These are phyloP conservation scores for Botrylloides violaceus DNA, from an alignment of 23 tunicate genomes.

Conservation along the genomic window DNA sequence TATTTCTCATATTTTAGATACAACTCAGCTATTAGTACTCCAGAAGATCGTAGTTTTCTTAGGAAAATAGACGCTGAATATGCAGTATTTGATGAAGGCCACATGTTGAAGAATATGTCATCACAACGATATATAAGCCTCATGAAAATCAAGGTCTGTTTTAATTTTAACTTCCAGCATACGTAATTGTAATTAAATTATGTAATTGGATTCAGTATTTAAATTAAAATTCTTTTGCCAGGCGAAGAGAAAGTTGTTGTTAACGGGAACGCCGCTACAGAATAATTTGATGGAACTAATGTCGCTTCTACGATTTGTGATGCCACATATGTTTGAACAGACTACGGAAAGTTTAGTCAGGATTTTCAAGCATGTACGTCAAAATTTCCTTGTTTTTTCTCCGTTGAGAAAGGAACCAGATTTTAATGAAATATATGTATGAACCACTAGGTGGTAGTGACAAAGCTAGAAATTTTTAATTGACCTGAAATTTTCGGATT, in stretches of 20 bases:
- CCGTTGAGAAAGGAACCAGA: no score
- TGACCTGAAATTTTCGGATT: no score
- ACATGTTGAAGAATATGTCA: conserved; percentile 95
- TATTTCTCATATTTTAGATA: no score
- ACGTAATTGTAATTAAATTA: background rate
- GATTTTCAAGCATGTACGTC: conserved; percentile 38
- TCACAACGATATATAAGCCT: conserved; percentile 81
- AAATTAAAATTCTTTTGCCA: background rate
- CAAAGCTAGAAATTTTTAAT: no score
- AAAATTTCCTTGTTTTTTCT: no score
- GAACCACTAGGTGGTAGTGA: no score
- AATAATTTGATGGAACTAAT: conserved; percentile 91
- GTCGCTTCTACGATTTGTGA: conserved; percentile 82
- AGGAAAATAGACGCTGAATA: conserved; percentile 62
- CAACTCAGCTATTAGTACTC: conserved; percentile 50
- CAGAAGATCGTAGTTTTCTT: conserved; percentile 66
- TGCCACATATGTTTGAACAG: conserved; percentile 97
- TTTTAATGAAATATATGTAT: no score
- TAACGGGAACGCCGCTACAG: conserved; percentile 98
- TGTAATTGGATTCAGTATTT: background rate
- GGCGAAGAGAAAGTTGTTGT: conserved; percentile 57
- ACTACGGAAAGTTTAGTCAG: conserved; percentile 57
- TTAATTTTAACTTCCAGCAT: no score
- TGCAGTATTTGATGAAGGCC: conserved; percentile 98
- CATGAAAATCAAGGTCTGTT: conserved; percentile 51